Evolutionary conservation across 2,113 vertebrate species (phyloP), one percentile per base, ranked within the genome.

Genomic region (Corvus moneduloides): DNA sequence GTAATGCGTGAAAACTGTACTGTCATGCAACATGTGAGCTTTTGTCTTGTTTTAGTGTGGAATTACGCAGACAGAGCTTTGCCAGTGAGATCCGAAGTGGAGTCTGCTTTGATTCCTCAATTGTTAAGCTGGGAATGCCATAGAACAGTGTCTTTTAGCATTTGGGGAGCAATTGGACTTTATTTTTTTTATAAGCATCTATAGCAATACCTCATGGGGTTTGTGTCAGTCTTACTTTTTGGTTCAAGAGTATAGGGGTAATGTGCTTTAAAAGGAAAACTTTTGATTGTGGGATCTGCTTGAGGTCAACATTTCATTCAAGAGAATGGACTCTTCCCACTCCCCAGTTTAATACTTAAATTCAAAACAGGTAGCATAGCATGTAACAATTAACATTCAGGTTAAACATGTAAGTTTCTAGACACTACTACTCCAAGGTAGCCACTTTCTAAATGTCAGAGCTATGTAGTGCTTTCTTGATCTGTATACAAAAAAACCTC

Each of bases 1-100:
- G 99, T 99, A 98, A 83, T 68, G 51, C 33, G 64, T 41, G 15
- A 80, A 88, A 87, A 51, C 24, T 24, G 21, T 81, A 23, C 32
- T 75, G 28, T 37, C 13, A 7, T 44, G 56, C 16, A 72, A 8
- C 0, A 1, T 18, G 18, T n/a, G 16, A 81, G 61, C 44, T 77
- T 86, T 37, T 74, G 11, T 62, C 37, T 63, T 67, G 19, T 63
- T 69, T 85, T 77, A 30, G 6, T 21, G 10, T n/a, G 63, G 41
- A 75, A 5, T 67, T 76, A 22, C 35, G 30, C 2, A 7, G n/a
- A 6, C 44, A 41, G 7, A 84, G 15, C 37, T 90, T 84, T 56
- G 15, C 64, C 27, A 56, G 7, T 10, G 11, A 76, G 28, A 44
- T 87, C 24, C 7, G 2, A 77, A 84, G 28, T 51, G 7, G 19